Base-by-base conservation (phyloP, 2,888 invertebrate species). In the Brassicogethes aeneus region DNA sequence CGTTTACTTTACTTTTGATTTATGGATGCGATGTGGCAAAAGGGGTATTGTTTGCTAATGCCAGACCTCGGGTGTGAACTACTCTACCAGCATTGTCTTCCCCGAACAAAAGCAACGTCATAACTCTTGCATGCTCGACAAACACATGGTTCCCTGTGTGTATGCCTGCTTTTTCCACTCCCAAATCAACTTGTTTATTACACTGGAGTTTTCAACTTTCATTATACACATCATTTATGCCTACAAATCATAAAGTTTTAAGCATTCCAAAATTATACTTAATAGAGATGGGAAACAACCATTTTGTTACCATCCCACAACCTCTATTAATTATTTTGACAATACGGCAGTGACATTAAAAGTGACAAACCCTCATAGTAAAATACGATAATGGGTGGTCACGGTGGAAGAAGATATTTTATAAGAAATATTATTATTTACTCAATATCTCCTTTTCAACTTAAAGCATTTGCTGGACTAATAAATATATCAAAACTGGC, bases 1-100 rank as follows among this genome's bases (percentile, higher is more conserved):
- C 40, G 40, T 46, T 44, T 46, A 41, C 42, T 42, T 39, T 29
- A 51, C 47, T 55, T 59, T 57, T 62, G 60, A 62, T 62, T 62
- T 62, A 62, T 54, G 57, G 44, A 49, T 51, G 55, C 54, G 56
- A 52, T 52, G 50, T 47, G 54, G 54, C 55, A n/a, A 57, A 55
- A 53, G 55, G 54, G 52, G 57, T 51, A 60, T 61, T 62, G 61
- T 61, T 61, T 62, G 59, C 55, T 61, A 60, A 62, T 59, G 53
- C 50, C 54, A 52, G 49, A 52, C 53, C 51, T 57, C 57, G 61
- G 60, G 60, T 62, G 61, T 60, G 61, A 62, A 62, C 59, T 54
- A 51, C 45, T 53, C 57, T 51, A 53, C 51, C 47, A 55, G 60
- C 56, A 62, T 62, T 62, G 61, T 62, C 59, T 62, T 59, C 53